Base-by-base conservation (phyloP, 2,888 invertebrate genomes). In the Philonicus albiceps region DNA sequence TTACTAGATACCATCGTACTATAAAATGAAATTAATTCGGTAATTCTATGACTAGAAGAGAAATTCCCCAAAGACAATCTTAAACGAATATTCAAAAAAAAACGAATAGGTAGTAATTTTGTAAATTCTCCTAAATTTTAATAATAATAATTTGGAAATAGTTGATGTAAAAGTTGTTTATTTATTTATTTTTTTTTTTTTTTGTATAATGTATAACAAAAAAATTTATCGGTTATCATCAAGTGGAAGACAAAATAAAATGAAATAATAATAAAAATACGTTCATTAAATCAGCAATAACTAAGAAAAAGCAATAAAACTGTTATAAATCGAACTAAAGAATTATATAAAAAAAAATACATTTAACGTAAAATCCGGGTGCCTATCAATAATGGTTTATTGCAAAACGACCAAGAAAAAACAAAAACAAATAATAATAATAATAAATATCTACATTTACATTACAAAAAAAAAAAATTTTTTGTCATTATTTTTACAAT, bases 301-400 rank as follows among this genome's bases (percentile, higher is more conserved):
- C 11, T 34, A 75, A 37, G 19, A 75, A 75, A 75, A 75, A 75
- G 34, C 75, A 75, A 75, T 37, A 37, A 64, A 64, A 31, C 37
- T n/a, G 75, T 37, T 37, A 75, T 75, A 30, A 75, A 34, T 75
- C 22, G 22, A 64, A 64, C 11, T 64, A 64, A 64, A 64, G 22
- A 64, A 64, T 49, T 64, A 64, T 64, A 64, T 64, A 64, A 64
- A 64, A 64, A 64, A 64, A n/a, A 11, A 53, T 49, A 72, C n/a
- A 49, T 11, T 49, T 43, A 73, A 73, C 72, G 13, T 53, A 49
- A 85, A 73, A 75, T 34, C 75, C 85, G 49, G 85, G 85, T 85
- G 85, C 85, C 85, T 85, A 74, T 75, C 31, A 73, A 84, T 84
- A 64, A 31, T 84, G 43, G 84, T 84, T 84, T 64, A 64, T 64